phyloP scores from a whole-genome alignment of 2,888 invertebrate species.

The Arenicola marina region DNA sequence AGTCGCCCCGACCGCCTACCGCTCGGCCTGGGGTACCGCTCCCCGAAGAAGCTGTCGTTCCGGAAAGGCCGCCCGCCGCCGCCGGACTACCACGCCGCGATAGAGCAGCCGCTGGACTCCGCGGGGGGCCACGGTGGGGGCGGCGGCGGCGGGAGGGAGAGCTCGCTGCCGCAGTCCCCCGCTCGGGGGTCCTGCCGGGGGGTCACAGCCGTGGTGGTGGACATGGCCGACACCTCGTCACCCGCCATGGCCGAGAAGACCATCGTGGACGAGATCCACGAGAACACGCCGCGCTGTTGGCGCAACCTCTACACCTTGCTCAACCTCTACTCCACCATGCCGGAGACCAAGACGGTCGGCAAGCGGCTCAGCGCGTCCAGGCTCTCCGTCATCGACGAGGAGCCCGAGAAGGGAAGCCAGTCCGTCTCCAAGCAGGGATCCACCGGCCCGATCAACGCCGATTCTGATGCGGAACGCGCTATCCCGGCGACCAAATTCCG shows the following conservation, averaged over 20 bases:
- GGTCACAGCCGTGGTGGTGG: slow-evolving; percentile 29
- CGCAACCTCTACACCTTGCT: slow-evolving; percentile 89
- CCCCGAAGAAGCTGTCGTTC: neutral
- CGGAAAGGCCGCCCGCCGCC: neutral
- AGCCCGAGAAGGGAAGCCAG: slow-evolving; percentile 33
- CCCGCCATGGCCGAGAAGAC: slow-evolving; percentile 57
- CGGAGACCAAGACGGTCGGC: slow-evolving; percentile 81
- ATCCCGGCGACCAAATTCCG: neutral
- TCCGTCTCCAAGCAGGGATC: slow-evolving; percentile 5
- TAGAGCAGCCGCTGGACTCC: too few relatives aligned
- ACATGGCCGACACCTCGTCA: slow-evolving; percentile 48
- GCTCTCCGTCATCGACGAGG: slow-evolving; percentile 62
- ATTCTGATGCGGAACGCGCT: neutral
- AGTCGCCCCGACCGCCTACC: slow-evolving; percentile 15
- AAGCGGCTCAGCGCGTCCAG: slow-evolving; percentile 65
- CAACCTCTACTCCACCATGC: slow-evolving; percentile 91
- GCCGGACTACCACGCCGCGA: too few relatives aligned
- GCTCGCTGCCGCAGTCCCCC: slow-evolving; percentile 40
- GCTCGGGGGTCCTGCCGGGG: slow-evolving; percentile 56
- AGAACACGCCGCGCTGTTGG: slow-evolving; percentile 82
- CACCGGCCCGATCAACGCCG: neutral
- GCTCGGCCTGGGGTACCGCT: neutral
- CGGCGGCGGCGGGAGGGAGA: slow-evolving; percentile 33
- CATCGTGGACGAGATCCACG: slow-evolving; percentile 59
- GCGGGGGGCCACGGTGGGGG: neutral